Percentiles rank a stretch among this genome's conserved stretches.
phyloP scores from a whole-genome alignment of 2,113 vertebrate genomes.

The Alosa alosa region DNA sequence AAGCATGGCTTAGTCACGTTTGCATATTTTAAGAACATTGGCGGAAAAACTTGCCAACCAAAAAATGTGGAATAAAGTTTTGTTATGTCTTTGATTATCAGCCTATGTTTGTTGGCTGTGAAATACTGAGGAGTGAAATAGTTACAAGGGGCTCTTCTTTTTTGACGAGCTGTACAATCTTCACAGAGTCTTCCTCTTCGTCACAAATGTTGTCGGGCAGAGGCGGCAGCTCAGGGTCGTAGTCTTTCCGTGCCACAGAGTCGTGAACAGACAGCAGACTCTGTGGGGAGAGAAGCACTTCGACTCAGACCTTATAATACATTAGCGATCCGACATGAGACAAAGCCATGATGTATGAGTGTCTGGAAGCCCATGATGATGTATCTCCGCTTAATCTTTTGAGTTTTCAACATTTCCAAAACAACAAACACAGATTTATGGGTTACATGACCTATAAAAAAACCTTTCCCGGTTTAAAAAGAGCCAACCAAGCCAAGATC shows the following conservation, averaged over 20 bases:
- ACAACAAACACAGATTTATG: slow-evolving; percentile 51
- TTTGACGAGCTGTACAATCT: slow-evolving; percentile 85
- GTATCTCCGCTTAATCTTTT: neutral
- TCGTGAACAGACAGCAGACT: slow-evolving; percentile 80
- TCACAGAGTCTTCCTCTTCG: slow-evolving; percentile 85
- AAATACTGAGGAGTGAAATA: slow-evolving; percentile 1
- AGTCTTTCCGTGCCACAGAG: slow-evolving; percentile 68
- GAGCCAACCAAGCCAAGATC: slow-evolving; percentile 56
- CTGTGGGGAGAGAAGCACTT: slow-evolving; percentile 61
- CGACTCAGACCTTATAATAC: neutral
- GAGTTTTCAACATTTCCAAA: slow-evolving; percentile 1
- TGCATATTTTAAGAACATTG: neutral
- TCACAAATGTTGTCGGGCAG: slow-evolving; percentile 81
- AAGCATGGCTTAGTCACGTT: neutral
- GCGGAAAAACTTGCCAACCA: neutral
- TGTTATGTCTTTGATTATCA: neutral
- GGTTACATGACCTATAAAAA: slow-evolving; percentile 27
- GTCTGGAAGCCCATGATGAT: neutral
- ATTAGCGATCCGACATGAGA: neutral
- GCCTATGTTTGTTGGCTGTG: neutral
- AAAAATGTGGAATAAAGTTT: neutral
- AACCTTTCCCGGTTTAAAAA: slow-evolving; percentile 2
- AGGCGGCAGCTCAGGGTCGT: slow-evolving; percentile 81
- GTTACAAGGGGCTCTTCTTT: slow-evolving; percentile 84
- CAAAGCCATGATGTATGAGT: slow-evolving; percentile 24